A percentile compares a stretch with the other conserved stretches of the same genome.
Evolutionary conservation across 1,140 invertebrate genomes (phyloP).

Genomic region (Drosophila sp.): DNA sequence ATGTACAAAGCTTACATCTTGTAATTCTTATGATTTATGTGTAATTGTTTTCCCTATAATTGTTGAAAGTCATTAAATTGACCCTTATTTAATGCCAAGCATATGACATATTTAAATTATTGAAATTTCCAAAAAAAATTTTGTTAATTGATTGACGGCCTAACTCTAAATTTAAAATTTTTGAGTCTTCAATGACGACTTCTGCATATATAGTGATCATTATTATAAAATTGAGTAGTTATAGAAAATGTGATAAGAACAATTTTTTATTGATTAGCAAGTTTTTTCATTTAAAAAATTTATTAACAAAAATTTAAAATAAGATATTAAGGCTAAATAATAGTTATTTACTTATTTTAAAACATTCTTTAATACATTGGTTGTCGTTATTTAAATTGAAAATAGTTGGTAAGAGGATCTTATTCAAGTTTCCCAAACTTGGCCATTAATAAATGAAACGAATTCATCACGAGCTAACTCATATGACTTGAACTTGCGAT

Average conservation of each 20-base stretch:
- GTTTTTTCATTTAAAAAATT: no score
- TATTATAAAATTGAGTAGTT: not conserved
- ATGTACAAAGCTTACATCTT: no score
- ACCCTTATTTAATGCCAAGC: not conserved
- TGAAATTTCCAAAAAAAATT: not conserved
- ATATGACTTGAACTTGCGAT: slow-evolving; percentile 25
- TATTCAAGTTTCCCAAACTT: no score
- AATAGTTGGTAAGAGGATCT: no score
- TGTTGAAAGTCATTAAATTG: not conserved
- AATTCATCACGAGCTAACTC: not conserved
- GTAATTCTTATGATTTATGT: no score
- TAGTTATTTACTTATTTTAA: no score
- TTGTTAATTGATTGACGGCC: not conserved
- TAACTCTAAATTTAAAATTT: not conserved
- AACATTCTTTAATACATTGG: not conserved
- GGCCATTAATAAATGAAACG: not conserved
- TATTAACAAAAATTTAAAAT: no score
- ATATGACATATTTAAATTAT: not conserved
- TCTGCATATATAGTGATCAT: not conserved
- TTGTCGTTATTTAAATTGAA: not conserved
- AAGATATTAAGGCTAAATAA: no score
- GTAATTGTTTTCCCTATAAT: not conserved
- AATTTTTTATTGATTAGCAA: no score
- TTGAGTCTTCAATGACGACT: not conserved
- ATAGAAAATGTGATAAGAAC: not conserved